These are phyloP conservation scores for Melitaea cinxia DNA, from an alignment of 1,140 invertebrate species.

Conservation along the genomic window DNA sequence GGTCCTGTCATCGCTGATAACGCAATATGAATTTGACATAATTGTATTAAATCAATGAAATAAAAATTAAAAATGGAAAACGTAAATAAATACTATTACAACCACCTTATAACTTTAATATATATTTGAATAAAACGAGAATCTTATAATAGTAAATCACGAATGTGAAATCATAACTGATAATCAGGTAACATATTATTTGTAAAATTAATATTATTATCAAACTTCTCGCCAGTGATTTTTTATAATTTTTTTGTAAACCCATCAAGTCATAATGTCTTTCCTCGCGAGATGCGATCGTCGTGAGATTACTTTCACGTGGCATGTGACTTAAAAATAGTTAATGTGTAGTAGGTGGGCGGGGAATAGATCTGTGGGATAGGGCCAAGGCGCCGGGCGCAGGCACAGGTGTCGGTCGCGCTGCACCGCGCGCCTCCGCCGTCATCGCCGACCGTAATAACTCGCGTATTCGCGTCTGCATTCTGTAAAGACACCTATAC, in stretches of 20 bases:
- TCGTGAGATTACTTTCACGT: slow-evolving; percentile 26
- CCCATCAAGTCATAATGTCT: not conserved
- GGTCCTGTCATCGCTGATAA: not conserved
- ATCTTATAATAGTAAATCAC: not conserved
- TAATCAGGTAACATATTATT: not conserved
- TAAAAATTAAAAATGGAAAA: not conserved
- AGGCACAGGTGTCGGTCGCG: slow-evolving; percentile 35
- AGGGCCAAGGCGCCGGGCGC: slow-evolving; percentile 27
- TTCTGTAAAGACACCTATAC: not conserved
- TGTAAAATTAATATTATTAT: not conserved
- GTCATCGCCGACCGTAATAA: slow-evolving; percentile 13
- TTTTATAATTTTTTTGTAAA: not conserved
- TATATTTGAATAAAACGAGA: not conserved
- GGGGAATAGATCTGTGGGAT: slow-evolving; percentile 21
- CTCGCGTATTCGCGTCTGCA: slow-evolving; percentile 15
- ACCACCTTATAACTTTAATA: not conserved
- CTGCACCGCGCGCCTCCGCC: slow-evolving; percentile 26
- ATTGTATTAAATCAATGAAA: not conserved
- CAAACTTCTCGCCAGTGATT: not conserved
- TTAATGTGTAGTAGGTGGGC: slow-evolving; percentile 35
- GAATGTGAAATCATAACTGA: not conserved
- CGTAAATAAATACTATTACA: not conserved
- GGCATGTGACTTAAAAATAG: slow-evolving; percentile 32
- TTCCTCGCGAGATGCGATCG: slow-evolving; percentile 2
- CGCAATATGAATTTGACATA: too few species aligned